phyloP scores from a whole-genome alignment of 1,140 invertebrate species.

The Wiebesia pumilae region DNA sequence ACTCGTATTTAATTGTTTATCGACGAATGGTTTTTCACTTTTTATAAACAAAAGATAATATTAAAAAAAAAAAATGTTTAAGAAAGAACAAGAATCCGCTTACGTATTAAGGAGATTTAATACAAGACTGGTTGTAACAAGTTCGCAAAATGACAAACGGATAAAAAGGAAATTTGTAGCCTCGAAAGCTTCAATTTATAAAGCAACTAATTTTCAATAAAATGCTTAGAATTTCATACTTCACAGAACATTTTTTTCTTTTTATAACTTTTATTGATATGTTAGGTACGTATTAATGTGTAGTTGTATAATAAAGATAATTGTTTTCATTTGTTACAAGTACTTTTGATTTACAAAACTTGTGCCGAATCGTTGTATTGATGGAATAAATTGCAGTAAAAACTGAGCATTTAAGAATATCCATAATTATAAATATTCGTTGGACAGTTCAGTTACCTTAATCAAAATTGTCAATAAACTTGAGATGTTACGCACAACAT shows the following conservation, averaged over 20 bases:
- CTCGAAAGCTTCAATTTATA: too few relatives aligned
- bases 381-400: neutral
- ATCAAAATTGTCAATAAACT: too few relatives aligned
- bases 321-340: neutral
- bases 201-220: too few relatives aligned
- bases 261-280: neutral
- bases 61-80: neutral
- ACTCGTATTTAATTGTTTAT: too few relatives aligned
- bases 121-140: neutral
- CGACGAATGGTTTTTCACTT: too few relatives aligned
- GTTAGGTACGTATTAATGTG: neutral
- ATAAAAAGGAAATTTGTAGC: neutral
- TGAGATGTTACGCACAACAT: too few relatives aligned
- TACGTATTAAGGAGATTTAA: neutral
- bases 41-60: neutral
- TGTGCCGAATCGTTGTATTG: neutral
- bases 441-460: neutral
- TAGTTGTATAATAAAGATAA: neutral
- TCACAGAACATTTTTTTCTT: neutral
- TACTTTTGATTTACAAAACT: neutral
- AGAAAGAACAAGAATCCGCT: neutral
- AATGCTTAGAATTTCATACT: neutral
- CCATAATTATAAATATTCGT: neutral
- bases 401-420: neutral
- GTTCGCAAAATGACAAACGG: neutral